Conservation (phyloP, 2,888 invertebrate genomes). For the Agrochola circellaris region DNA sequence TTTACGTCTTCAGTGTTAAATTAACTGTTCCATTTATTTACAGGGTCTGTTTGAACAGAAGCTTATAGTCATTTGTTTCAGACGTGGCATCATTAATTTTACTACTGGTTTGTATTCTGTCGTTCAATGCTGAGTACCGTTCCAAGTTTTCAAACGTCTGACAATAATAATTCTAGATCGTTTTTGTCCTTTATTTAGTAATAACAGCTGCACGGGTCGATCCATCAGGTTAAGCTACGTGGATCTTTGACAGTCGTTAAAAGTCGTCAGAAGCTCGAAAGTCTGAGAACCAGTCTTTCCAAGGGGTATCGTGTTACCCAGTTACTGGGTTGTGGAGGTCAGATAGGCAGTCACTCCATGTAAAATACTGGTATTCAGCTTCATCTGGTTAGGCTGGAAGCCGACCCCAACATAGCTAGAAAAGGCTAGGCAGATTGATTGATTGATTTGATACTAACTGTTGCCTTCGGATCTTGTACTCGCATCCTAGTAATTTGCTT, state of each 20-base stretch:
- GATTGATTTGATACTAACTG: not conserved
- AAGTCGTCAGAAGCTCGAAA: no score
- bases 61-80: conserved; percentile 26
- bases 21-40: conserved; percentile 20
- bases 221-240: no score
- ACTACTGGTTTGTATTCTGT: conserved; percentile 20
- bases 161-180: not conserved
- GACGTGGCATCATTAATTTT: conserved; percentile 25
- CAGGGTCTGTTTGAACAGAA: conserved; percentile 7
- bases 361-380: no score
- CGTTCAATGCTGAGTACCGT: not conserved
- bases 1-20: conserved; percentile 13
- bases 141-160: not conserved
- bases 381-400: no score
- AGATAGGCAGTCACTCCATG: no score
- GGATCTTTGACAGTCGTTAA: no score
- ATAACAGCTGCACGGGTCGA: no score
- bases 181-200: not conserved
- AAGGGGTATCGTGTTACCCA: no score
- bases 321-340: no score
- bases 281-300: no score
- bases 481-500: not conserved
- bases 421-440: no score
- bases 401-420: no score
- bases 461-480: not conserved